A percentile compares a stretch with the other conserved stretches of the same genome.
phyloP scores from a whole-genome alignment of 53 echinoderm and acorn worm species.

The Pentamera pediparva region DNA sequence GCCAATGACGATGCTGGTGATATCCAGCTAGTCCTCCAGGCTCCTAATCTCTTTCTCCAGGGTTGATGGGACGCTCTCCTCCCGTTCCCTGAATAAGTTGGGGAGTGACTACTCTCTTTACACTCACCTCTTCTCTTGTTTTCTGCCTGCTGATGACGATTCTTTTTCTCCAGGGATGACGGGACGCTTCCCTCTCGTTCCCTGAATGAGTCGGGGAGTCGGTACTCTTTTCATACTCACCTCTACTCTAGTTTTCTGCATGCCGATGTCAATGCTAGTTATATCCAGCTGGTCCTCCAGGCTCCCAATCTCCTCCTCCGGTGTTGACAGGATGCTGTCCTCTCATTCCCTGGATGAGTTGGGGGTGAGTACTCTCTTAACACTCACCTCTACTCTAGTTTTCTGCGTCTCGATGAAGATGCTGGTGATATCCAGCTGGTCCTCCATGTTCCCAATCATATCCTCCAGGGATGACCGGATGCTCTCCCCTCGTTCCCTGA shows the following conservation, averaged over 20 bases:
- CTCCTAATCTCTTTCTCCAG: conserved; percentile 48
- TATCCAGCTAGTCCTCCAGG: conserved; percentile 71
- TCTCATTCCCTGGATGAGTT: conserved; percentile 8
- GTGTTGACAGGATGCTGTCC: conserved; percentile 24
- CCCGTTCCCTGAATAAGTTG: conserved; percentile 8
- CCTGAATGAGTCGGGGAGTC: too few relatives aligned
- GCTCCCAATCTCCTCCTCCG: conserved; percentile 46
- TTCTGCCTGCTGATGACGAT: conserved; percentile 50
- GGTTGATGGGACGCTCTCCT: conserved; percentile 24
- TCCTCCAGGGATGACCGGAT: conserved; percentile 32
- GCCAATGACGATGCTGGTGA: conserved; percentile 81
- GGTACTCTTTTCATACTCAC: too few relatives aligned
- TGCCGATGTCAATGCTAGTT: conserved; percentile 78
- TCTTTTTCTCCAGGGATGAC: conserved; percentile 38
- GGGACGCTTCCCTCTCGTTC: conserved; percentile 33
- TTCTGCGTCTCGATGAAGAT: conserved; percentile 85
- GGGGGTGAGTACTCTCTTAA: too few relatives aligned
- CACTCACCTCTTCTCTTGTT: too few relatives aligned
- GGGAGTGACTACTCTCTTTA: too few relatives aligned
- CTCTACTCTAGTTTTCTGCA: conserved; percentile 83
- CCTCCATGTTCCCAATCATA: conserved; percentile 53
- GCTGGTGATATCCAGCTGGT: conserved; percentile 77
- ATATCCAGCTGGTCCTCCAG: conserved; percentile 78
- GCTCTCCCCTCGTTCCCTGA: conserved; percentile 24
- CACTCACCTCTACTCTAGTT: conserved; percentile 80